Percentiles rank a stretch among this genome's conserved stretches.
Conservation (phyloP, 2,113 vertebrate species). For the Paedocypris sp. region DNA sequence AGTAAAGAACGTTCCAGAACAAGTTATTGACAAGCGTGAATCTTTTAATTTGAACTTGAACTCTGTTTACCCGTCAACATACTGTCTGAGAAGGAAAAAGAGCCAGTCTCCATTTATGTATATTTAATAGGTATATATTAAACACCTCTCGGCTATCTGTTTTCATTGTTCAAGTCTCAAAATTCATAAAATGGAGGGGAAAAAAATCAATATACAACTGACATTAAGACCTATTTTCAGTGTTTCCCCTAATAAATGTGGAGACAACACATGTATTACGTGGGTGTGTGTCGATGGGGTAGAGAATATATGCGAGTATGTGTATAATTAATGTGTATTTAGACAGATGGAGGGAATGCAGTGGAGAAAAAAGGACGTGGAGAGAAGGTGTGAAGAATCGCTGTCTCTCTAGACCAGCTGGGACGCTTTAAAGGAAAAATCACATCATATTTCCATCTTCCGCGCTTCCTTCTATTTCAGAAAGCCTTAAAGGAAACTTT, state of each 20-base stretch:
- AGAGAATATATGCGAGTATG: slow-evolving; percentile 21
- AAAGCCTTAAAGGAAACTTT: not conserved
- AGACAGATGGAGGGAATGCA: slow-evolving; percentile 36
- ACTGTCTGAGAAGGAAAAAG: too few relatives aligned
- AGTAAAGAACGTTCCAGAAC: too few relatives aligned
- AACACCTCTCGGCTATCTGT: too few relatives aligned
- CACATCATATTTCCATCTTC: not conserved
- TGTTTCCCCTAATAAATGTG: slow-evolving; percentile 14
- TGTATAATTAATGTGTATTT: slow-evolving; percentile 48
- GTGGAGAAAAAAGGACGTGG: slow-evolving; percentile 7
- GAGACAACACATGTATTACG: slow-evolving; percentile 34
- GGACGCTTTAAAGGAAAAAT: not conserved
- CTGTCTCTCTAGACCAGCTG: slow-evolving; percentile 48
- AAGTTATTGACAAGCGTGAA: too few relatives aligned
- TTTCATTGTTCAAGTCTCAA: not conserved
- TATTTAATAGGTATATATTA: too few relatives aligned
- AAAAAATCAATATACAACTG: slow-evolving; percentile 6
- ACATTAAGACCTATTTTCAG: slow-evolving; percentile 3
- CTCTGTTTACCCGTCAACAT: too few relatives aligned
- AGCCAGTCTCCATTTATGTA: too few relatives aligned
- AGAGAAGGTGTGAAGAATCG: slow-evolving; percentile 49
- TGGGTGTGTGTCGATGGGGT: slow-evolving; percentile 29
- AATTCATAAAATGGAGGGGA: slow-evolving; percentile 4
- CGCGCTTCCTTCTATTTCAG: too few relatives aligned
- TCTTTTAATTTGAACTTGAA: too few relatives aligned